phyloP scores from a whole-genome alignment of 2,888 invertebrate species.

The Acleris emargana region DNA sequence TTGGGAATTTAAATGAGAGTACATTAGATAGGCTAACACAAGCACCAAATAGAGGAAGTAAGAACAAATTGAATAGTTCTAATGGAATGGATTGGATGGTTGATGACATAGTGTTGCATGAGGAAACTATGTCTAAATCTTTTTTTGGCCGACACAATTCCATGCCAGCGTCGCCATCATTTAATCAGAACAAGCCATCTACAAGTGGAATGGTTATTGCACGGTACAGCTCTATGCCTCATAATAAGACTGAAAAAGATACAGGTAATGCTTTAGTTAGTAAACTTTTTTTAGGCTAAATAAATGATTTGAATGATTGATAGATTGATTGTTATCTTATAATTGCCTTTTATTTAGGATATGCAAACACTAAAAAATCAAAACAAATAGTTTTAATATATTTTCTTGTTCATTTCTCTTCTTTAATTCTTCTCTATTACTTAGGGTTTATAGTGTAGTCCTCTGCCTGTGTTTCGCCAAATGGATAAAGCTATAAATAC shows the following conservation, averaged over 20 bases:
- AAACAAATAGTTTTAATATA: too few relatives aligned
- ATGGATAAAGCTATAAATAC: too few relatives aligned
- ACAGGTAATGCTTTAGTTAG: conserved; percentile 47
- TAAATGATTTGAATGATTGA: too few relatives aligned
- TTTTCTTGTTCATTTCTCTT: too few relatives aligned
- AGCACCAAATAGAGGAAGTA: conserved; percentile 52
- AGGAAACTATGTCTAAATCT: conserved; percentile 63
- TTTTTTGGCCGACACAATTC: conserved; percentile 71
- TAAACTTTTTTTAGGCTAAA: too few relatives aligned
- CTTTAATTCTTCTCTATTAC: too few relatives aligned
- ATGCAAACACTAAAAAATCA: too few relatives aligned
- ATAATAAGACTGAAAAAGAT: conserved; percentile 55
- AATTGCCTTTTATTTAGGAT: too few relatives aligned
- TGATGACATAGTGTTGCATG: conserved; percentile 59
- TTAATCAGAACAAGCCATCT: conserved; percentile 60
- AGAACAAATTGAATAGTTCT: conserved; percentile 38
- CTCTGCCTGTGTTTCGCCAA: too few relatives aligned
- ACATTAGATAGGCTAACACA: conserved; percentile 71
- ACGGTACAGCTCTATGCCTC: conserved; percentile 76
- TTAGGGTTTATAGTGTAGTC: too few relatives aligned
- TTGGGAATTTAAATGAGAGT: conserved; percentile 76
- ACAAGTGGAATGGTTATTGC: conserved; percentile 73
- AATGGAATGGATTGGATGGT: conserved; percentile 52
- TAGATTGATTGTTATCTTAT: too few relatives aligned
- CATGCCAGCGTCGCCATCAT: conserved; percentile 76